Conservation (phyloP, 2,113 vertebrate genomes). For the Acanthochromis polyacanthus region DNA sequence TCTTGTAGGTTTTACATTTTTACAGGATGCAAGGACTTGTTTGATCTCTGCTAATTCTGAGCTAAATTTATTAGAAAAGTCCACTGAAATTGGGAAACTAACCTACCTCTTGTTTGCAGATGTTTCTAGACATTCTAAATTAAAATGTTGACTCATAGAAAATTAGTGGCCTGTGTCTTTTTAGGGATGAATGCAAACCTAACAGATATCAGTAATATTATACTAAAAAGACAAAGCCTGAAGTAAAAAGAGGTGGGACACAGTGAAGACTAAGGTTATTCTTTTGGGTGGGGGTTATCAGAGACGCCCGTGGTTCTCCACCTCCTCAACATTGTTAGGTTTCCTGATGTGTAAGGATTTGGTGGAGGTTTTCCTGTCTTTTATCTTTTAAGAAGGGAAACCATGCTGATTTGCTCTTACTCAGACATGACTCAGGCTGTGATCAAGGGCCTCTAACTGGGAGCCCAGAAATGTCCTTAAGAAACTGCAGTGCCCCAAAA, state of each 20-base stretch:
- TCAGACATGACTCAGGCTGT: slow-evolving; percentile 53
- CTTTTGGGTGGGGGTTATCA: slow-evolving; percentile 46
- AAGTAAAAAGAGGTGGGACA: slow-evolving; percentile 36
- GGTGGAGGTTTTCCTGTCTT: slow-evolving; percentile 68
- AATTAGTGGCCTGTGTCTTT: no score
- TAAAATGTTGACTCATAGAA: not conserved
- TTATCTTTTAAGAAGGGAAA: slow-evolving; percentile 66
- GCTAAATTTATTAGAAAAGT: no score
- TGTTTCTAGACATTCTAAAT: not conserved
- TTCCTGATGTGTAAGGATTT: slow-evolving; percentile 68
- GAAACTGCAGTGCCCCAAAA: slow-evolving; percentile 21
- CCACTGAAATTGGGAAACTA: not conserved
- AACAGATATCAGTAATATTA: not conserved
- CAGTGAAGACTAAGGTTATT: slow-evolving; percentile 22
- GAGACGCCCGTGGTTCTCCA: slow-evolving; percentile 30
- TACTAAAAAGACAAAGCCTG: slow-evolving; percentile 5
- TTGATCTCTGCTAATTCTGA: not conserved
- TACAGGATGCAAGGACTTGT: not conserved
- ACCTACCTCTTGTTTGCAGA: not conserved
- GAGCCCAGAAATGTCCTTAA: not conserved
- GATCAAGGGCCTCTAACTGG: slow-evolving; percentile 20
- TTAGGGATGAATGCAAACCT: no score
- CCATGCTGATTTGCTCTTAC: slow-evolving; percentile 45
- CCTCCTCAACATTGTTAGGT: slow-evolving; percentile 52
- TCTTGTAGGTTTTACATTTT: not conserved